Evolutionary conservation across 1,140 invertebrate genomes (phyloP), one percentile per base, ranked within the genome.

Genomic region (Ceratosolen fusciceps): DNA sequence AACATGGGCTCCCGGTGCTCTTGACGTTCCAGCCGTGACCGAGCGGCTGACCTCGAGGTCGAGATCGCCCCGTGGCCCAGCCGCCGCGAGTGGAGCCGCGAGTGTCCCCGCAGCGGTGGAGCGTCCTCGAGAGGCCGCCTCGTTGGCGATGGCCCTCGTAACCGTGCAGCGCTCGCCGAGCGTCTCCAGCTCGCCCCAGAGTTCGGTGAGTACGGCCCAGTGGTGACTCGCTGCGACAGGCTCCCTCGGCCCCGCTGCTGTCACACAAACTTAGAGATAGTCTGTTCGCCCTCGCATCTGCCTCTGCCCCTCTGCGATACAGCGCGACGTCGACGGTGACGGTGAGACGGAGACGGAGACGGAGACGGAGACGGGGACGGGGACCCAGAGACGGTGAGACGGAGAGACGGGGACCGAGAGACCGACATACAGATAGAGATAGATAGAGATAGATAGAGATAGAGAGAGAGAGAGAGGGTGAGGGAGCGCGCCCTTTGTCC

Each of bases 131-230:
- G 24, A 19, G 43, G 21, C 52, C 72, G 39, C 72, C 31, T 39
- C 19, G n/a, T n/a, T 62, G 2, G 52, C 37, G n/a, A 94, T 94
- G 93, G 93, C 93, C 86, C 90, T 94, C 87, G 93, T 94, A 86
- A 94, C 93, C 81, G 93, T 94, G 83, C 93, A 94, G 85, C 91
- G 93, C 82, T 94, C 93, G 79, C 93, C 93, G 79, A 94, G 92
- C 85, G 92, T 93, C 79, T 92, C 92, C 86, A 93, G 92, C 88
- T 94, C 93, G 82, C 92, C 92, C 56, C 92, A 92, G 86, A 93
- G 92, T 88, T 93, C 92, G 86, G 91, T 91, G 81, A 91, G 91
- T 91, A 68, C n/a, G 34, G 0, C 19, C 12, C 9, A 19, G 49
- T 52, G 21, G n/a, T n/a, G n/a, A n/a, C n/a, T n/a, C n/a, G n/a